Base-by-base conservation (phyloP, 2,888 invertebrate genomes). In the Rhorus exstirpatorius region DNA sequence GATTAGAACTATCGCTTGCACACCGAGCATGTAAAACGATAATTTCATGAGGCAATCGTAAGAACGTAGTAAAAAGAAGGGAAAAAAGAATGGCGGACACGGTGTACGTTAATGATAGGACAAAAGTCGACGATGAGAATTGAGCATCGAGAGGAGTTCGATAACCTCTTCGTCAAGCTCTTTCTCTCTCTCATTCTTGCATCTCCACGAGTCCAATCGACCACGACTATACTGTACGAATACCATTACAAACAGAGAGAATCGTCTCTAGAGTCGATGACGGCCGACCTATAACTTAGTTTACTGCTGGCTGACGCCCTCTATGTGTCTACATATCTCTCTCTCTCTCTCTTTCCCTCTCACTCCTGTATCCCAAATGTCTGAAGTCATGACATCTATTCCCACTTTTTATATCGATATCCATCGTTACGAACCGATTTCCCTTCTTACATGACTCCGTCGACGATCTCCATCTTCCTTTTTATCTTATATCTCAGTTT, bases 191-290 rank as follows among this genome's bases (percentile, higher is more conserved):
- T 14, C 31, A 21, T 14, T 41, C 38, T 41, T 41, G 14, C 49
- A 49, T 24, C 75, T 53, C 35, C 67, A 60, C 49, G 77, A 61
- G 72, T 68, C 72, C 72, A 77, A 81, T 81, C 81, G 81, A 61
- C 65, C 65, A 65, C 71, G 53, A 24, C 26, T n/a, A 12, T 49
- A 53, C 58, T 60, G 31, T 63, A 81, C 53, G 55, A 70, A 65
- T 72, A 55, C 70, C 70, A 70, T 58, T 44, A 26, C 70, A 19
- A 58, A 44, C 55, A 44, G 67, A 58, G 46, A 58, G 67, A 35
- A 74, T n/a, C n/a, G 61, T 77, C 67, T 81, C 81, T 72, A 71
- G 81, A 81, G 81, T 72, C 81, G 81, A 77, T 72, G 67, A 67
- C 61, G 71, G 60, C 67, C 60, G n/a, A 53, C 81, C 81, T 61